Evolutionary conservation across 2,797 vertebrate species (phyloP), one percentile per base, ranked within the genome.

Genomic region (Girardinus metallicus): DNA sequence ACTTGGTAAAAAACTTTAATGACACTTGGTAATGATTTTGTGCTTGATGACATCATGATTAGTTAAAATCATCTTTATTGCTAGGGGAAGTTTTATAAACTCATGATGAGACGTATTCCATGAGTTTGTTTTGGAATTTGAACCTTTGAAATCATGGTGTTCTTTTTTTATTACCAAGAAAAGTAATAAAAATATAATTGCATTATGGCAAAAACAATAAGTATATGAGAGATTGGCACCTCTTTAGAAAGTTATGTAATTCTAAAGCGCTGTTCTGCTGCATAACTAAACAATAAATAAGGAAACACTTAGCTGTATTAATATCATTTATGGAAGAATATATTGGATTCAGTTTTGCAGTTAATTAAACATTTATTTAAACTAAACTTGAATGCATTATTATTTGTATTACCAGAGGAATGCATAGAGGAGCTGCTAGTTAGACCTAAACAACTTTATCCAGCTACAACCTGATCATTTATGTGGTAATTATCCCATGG

Each of bases 21-120:
- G n/a, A 7, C 75, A 70, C 18, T 43, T 49, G 51, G 57, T 73
- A 57, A 43, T 74, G 23, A 49, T 70, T 80, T 68, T 76, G 41
- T 11, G 51, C 23, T 53, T 23, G 23, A 53, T 23, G 44, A 73
- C 18, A 41, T 53, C 44, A 43, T 44, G 41, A 39, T 21, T 72
- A 47, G 11, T 73, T 12, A 47, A 70, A 74, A 29, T 39, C 2
- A 21, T 57, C 66, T 9, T 57, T 34, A 34, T 80, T 47, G 70
- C 13, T 34, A 12, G 13, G n/a, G 7, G 13, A 15, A 74, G 70
- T 53, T 51, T 23, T 43, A 23, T 41, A 39, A 79, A 70, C 16
- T 36, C 21, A 29, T 55, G 4, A 12, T 3, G n/a, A 72, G 21
- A 29, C 6, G 13, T n/a, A 16, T 44, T 71, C 43, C n/a, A 6